Base-by-base conservation (phyloP, 2,888 invertebrate species). In the Schizaphis graminum region DNA sequence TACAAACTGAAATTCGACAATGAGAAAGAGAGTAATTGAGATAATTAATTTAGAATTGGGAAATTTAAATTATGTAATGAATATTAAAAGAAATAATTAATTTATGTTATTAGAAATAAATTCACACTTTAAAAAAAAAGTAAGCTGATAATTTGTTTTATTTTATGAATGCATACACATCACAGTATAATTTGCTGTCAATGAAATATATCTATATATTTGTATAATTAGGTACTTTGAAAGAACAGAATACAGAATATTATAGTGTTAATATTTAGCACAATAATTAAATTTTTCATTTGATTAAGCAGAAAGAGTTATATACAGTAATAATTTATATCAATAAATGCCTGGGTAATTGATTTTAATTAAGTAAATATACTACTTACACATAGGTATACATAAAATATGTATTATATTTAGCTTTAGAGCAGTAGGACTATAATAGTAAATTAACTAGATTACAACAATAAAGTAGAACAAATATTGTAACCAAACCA, bases 311-410 rank as follows among this genome's bases (percentile, higher is more conserved):
- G 4, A 67, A 5, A n/a, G 21, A 21, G 44, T n/a, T 61, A 56
- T 35, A 24, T 57, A 86, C 28, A 85, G 28, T 85, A 56, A 85
- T 87, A 53, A 92, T 7, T 91, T 21, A 11, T 57, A 86, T 26
- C 26, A n/a, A 86, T 28, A 91, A 56, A 26, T n/a, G 10, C 28
- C 10, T 10, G 4, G 3, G 26, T n/a, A 85, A 56, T 56, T 91
- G 11, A 53, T 89, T 61, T 1, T 77, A 41, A 84, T 91, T 84
- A 41, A 53, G 41, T 56, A 85, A 91, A 91, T 53, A 84, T 49
- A n/a, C 8, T n/a, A 61, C 8, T 4, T 35, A 67, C 5, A 67
- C n/a, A 53, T 4, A 47, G 44, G 44, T 47, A 90, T 10, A 44
- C 26, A 47, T 49, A 47, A 35, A 35, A 88, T 10, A 57, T 13